phyloP scores from a whole-genome alignment of 30 jellyfish, hydroid and myxozoan genomes.

The Haliclystus octoradiatus region DNA sequence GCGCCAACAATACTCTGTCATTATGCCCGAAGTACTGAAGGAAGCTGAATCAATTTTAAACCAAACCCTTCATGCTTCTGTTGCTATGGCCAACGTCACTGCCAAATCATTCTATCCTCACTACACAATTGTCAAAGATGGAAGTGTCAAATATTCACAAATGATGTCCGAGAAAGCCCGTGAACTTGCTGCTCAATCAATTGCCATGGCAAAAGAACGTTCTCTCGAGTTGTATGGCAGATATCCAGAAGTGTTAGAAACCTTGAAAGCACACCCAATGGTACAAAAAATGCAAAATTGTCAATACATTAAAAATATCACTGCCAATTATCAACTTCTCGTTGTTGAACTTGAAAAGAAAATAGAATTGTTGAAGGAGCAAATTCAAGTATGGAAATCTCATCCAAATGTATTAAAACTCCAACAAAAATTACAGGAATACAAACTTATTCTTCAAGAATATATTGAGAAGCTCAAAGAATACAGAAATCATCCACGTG shows the following conservation, averaged over 20 bases:
- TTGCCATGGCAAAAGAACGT: not conserved
- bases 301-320: not conserved
- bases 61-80: conserved; percentile 77
- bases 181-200: conserved; percentile 1
- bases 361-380: not conserved
- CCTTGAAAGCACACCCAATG: conserved; percentile 36
- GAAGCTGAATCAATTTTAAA: conserved; percentile 78
- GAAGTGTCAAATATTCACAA: conserved; percentile 2
- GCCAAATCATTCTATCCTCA: conserved; percentile 79
- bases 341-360: conserved; percentile 28
- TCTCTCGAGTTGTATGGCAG: conserved; percentile 1
- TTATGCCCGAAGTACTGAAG: conserved; percentile 65
- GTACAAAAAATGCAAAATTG: conserved; percentile 17
- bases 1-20: not conserved
- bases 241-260: conserved; percentile 3
- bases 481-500: conserved; percentile 26
- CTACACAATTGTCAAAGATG: conserved; percentile 19
- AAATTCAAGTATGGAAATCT: too few species aligned
- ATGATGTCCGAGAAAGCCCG: not conserved
- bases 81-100: conserved; percentile 54
- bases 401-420: not conserved
- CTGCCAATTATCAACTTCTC: not conserved
- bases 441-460: not conserved
- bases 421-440: not conserved
- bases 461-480: conserved; percentile 6